These are phyloP conservation scores for Miichthys miiuy DNA, from an alignment of 2,797 vertebrate species.

Conservation along the genomic window DNA sequence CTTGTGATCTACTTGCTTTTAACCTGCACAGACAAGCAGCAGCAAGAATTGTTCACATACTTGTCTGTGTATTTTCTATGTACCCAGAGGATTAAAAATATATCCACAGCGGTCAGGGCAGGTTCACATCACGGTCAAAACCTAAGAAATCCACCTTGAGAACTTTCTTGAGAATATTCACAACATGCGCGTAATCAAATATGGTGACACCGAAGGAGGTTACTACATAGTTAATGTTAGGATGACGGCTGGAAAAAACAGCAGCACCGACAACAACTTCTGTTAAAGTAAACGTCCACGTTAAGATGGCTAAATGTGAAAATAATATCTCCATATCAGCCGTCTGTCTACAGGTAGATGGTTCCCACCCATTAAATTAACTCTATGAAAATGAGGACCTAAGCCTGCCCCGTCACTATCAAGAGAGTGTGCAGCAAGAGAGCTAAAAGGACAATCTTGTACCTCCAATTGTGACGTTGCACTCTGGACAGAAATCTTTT, in stretches of 20 bases:
- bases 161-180: background rate
- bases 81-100: constrained; percentile 10
- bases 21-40: constrained; percentile 14
- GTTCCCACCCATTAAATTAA: background rate
- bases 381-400: background rate
- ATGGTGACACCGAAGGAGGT: background rate
- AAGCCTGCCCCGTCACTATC: background rate
- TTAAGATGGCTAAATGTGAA: background rate
- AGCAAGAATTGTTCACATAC: constrained; percentile 7
- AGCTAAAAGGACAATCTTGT: too few species aligned
- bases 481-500: background rate
- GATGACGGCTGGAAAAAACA: background rate
- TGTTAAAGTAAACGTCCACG: background rate
- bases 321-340: background rate
- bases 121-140: constrained; percentile 4
- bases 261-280: background rate
- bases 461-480: background rate
- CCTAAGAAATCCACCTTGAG: background rate
- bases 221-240: background rate
- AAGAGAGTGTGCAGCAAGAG: too few species aligned
- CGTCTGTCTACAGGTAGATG: background rate
- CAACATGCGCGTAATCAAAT: background rate
- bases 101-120: constrained; percentile 2
- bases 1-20: constrained; percentile 31
- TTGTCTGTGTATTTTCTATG: constrained; percentile 6